phyloP scores from a whole-genome alignment of 2,888 invertebrate species.

The Seladonia tumulorum region DNA sequence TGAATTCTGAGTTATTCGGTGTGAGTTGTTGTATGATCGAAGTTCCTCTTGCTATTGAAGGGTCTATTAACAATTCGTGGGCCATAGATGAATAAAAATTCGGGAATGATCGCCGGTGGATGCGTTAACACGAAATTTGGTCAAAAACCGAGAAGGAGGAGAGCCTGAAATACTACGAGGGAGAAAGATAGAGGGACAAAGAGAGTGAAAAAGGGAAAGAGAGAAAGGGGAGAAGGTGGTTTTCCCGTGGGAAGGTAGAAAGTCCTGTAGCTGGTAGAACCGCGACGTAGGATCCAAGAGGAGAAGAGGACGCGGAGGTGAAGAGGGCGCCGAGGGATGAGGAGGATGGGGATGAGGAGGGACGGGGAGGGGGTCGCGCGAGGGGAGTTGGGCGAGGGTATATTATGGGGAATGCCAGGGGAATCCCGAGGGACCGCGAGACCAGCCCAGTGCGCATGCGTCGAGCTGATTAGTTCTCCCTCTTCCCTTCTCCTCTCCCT shows the following conservation, averaged over 20 bases:
- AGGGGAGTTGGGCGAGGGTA: slow-evolving; percentile 72
- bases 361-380: slow-evolving; percentile 56
- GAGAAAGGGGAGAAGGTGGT: slow-evolving; percentile 48
- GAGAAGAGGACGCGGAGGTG: slow-evolving; percentile 52
- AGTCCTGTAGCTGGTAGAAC: slow-evolving; percentile 70
- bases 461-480: slow-evolving; percentile 82
- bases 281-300: slow-evolving; percentile 56
- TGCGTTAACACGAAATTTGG: neutral
- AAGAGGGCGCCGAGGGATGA: slow-evolving; percentile 48
- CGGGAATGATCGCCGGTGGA: neutral
- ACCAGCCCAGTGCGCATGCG: slow-evolving; percentile 81
- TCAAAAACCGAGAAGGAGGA: neutral
- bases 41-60: no score
- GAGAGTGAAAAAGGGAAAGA: slow-evolving; percentile 13
- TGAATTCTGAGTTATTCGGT: no score
- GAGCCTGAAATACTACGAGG: neutral
- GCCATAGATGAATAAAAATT: neutral
- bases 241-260: slow-evolving; percentile 68
- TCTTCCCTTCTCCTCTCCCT: slow-evolving; percentile 22
- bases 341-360: slow-evolving; percentile 36
- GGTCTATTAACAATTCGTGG: no score
- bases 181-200: neutral
- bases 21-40: no score
- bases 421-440: slow-evolving; percentile 78
- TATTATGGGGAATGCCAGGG: slow-evolving; percentile 81